These are phyloP conservation scores for Hypolimnas misippus DNA, from an alignment of 2,888 invertebrate genomes.

Conservation along the genomic window DNA sequence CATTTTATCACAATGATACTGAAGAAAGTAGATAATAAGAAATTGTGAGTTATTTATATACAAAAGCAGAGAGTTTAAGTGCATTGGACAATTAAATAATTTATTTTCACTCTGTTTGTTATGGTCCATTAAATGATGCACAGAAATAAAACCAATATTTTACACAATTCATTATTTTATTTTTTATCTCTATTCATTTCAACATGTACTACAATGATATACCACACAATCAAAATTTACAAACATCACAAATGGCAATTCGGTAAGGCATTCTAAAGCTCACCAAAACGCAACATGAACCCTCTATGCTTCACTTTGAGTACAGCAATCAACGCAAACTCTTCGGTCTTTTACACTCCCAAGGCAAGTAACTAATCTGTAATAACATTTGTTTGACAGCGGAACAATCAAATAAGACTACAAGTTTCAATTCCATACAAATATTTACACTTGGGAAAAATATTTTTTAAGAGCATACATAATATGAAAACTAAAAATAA, in stretches of 20 bases:
- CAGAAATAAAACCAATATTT: slow-evolving; percentile 62
- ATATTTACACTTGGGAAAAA: not conserved
- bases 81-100: slow-evolving; percentile 10
- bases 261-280: slow-evolving; percentile 64
- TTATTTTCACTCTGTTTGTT: slow-evolving; percentile 9
- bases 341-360: slow-evolving; percentile 49
- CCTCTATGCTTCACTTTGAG: slow-evolving; percentile 7
- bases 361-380: slow-evolving; percentile 54
- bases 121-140: slow-evolving; percentile 3
- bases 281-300: slow-evolving; percentile 16
- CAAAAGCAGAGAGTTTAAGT: slow-evolving; percentile 1
- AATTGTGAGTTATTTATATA: slow-evolving; percentile 11
- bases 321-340: slow-evolving; percentile 41
- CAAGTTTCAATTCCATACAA: slow-evolving; percentile 7
- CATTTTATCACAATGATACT: slow-evolving; percentile 14
- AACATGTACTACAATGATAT: slow-evolving; percentile 76
- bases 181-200: slow-evolving; percentile 69
- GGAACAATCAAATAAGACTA: not conserved
- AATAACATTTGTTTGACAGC: slow-evolving; percentile 33
- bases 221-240: slow-evolving; percentile 68
- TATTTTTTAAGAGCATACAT: not conserved
- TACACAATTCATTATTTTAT: slow-evolving; percentile 78
- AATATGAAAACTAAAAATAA: not conserved
- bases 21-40: not conserved
- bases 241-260: slow-evolving; percentile 77